These are phyloP conservation scores for Nemoura dubitans DNA, from an alignment of 2,888 invertebrate genomes.

Conservation along the genomic window DNA sequence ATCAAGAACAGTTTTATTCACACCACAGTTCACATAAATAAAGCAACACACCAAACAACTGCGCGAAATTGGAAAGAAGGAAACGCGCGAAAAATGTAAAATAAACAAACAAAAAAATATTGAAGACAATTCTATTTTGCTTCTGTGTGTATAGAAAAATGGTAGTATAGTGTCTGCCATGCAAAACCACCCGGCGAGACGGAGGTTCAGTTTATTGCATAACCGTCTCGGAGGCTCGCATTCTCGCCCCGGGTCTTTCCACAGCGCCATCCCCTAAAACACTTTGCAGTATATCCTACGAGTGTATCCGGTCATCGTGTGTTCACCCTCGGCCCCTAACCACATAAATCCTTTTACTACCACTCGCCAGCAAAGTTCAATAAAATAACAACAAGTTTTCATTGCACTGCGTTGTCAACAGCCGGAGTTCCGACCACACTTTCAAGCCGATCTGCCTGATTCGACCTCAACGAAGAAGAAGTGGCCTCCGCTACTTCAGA, in stretches of 20 bases:
- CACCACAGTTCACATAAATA: constrained; percentile 42
- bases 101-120: constrained; percentile 35
- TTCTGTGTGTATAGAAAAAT: background rate
- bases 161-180: constrained; percentile 28
- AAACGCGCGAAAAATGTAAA: constrained; percentile 23
- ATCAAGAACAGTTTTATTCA: constrained; percentile 37
- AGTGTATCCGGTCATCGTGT: constrained; percentile 37
- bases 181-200: constrained; percentile 39
- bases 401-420: background rate
- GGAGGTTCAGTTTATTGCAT: constrained; percentile 34
- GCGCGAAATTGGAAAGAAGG: constrained; percentile 42
- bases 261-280: constrained; percentile 24
- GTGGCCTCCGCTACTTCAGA: background rate
- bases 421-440: constrained; percentile 37
- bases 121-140: constrained; percentile 40
- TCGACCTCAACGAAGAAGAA: constrained; percentile 30
- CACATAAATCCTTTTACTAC: constrained; percentile 42
- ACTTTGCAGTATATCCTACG: constrained; percentile 41
- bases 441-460: constrained; percentile 10
- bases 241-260: constrained; percentile 25
- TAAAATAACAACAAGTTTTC: constrained; percentile 42
- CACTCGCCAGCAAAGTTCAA: constrained; percentile 31
- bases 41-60: constrained; percentile 40
- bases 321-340: constrained; percentile 30
- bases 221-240: constrained; percentile 31